Evolutionary conservation across 2,797 vertebrate species (phyloP), one percentile per base, ranked within the genome.

Genomic region (Schizopygopsis pylzovi): DNA sequence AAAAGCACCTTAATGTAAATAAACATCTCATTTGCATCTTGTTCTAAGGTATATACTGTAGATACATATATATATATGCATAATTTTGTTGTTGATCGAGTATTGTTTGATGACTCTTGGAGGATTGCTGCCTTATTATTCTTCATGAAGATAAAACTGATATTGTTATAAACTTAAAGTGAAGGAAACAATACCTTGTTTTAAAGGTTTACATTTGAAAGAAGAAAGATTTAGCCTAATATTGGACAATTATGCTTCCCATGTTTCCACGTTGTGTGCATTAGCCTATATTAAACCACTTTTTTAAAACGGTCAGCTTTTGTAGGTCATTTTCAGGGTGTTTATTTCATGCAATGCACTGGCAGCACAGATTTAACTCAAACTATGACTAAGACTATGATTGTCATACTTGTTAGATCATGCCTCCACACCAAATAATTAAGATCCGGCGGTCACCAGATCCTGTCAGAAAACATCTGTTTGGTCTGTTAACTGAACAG

Each of bases 111-210:
- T 45, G 56, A 41, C 15, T 45, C 39, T 45, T 45, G 77, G 56
- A 67, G 59, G 25, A 68, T 81, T 52, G 45, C 61, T 81, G 28
- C 45, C 37, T 33, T 43, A 22, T 65, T 11, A 37, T 52, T 49
- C 10, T 68, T 10, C 22, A 67, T 37, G 63, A 80, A 63, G 52
- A 78, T 10, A 12, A 39, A 41, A 78, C 52, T 4, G 18, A 49
- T 22, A 41, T 49, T 16, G 22, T 25, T 18, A 28, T 79, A 39
- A 37, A 43, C 22, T 61, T 45, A 77, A 39, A 65, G 33, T 67
- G 72, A 77, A 83, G 73, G 33, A 45, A 56, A 79, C 37, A 63
- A 22, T 59, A 12, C 11, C 6, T 4, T 33, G 79, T 68, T 81
- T 81, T 49, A 61, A 33, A 52, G 16, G 49, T 52, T 52, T 52